Base-by-base conservation (phyloP, 2,888 invertebrate genomes). In the Chrysolina oricalcia region DNA sequence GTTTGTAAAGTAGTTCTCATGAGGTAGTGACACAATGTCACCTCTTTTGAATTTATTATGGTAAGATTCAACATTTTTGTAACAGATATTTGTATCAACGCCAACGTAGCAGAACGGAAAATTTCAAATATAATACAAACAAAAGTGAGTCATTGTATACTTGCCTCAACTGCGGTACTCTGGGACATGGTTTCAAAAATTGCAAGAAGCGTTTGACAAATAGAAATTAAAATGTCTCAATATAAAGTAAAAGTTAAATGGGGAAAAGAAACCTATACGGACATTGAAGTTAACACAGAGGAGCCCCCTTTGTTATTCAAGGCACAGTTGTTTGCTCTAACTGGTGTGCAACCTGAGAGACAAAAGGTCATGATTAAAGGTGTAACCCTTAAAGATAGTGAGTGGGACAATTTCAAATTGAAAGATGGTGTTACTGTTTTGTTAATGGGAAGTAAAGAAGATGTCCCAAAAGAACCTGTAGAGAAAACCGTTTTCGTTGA, bases 301-400 rank as follows among this genome's bases (percentile, higher is more conserved):
- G 98, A 98, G 84, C 93, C 96, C 43, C 98, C 99, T 0, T 92
- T 97, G 83, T 90, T 98, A 64, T 99, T 99, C 90, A 99, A 99
- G 90, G 98, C 98, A 11, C 98, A 99, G 88, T 91, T 98, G 77
- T 98, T 95, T 90, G 97, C 98, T 0, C 89, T 99, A 71, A 98
- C 99, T 11, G 98, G 98, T 0, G 99, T 99, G 2, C 95, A 95
- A 84, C 98, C 98, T 0, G 97, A 97, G 83, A 91, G 99, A 72
- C 99, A 99, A 89, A 99, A 99, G 90, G 96, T 99, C 19, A 97
- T 99, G 93, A 93, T 98, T 81, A 98, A 98, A 89, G 99, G 99
- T 59, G 93, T 94, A 82, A 97, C 96, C 2, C 90, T 99, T 15
- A 96, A 96, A 88, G 97, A 98, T 87, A 94, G 94, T 73, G 92